Evolutionary conservation across 2,888 invertebrate species (phyloP).

Genomic region (Portevinia maculata): DNA sequence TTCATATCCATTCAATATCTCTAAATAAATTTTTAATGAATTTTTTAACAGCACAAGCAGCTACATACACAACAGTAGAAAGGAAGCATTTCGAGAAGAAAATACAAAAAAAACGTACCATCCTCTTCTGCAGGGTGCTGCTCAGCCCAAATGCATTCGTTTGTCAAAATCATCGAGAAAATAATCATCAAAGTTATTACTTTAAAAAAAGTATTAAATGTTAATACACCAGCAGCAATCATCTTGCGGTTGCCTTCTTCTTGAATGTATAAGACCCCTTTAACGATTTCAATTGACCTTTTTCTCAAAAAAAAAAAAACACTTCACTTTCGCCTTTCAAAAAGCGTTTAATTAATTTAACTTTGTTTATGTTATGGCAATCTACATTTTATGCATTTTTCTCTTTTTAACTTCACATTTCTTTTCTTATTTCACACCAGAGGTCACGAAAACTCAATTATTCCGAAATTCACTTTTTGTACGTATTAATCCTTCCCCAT

Average conservation of each 20-base stretch:
- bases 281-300: conserved; percentile 10
- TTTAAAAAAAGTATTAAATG: not conserved
- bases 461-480: conserved; percentile 22
- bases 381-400: conserved; percentile 11
- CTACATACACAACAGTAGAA: not conserved
- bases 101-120: conserved; percentile 39
- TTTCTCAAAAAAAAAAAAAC: not conserved
- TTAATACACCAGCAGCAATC: conserved; percentile 1
- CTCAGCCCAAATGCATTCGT: conserved; percentile 47
- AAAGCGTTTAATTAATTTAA: conserved; percentile 16
- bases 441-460: conserved; percentile 30
- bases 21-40: conserved; percentile 6
- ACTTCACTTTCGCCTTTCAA: not conserved
- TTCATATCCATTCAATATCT: conserved; percentile 13
- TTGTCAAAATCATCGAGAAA: conserved; percentile 39
- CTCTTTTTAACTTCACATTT: not conserved
- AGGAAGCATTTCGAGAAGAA: not conserved
- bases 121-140: conserved; percentile 71
- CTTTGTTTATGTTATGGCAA: conserved; percentile 35
- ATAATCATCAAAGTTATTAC: conserved; percentile 27
- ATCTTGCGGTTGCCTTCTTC: conserved; percentile 17
- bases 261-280: not conserved
- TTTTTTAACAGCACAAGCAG: not conserved
- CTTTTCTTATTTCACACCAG: conserved; percentile 18
- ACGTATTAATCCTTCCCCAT: conserved; percentile 29